These are phyloP conservation scores for Sakesphorus luctuosus DNA, from an alignment of 2,113 vertebrate species.

Conservation along the genomic window DNA sequence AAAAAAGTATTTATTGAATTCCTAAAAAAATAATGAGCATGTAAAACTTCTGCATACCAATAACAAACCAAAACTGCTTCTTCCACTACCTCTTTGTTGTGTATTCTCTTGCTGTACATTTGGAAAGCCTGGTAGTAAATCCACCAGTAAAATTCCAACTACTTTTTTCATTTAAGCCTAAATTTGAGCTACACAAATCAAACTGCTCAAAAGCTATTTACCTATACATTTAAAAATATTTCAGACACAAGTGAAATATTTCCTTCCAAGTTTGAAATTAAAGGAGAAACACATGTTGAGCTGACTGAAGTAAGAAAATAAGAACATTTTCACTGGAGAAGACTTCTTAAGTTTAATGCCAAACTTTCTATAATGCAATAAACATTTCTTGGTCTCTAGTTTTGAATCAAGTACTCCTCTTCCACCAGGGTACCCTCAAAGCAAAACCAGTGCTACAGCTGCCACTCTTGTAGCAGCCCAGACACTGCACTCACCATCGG, in stretches of 20 bases:
- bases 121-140: neutral
- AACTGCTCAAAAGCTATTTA: neutral
- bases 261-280: neutral
- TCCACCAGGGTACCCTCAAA: neutral
- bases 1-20: neutral
- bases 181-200: neutral
- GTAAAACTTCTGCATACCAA: neutral
- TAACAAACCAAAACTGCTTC: neutral
- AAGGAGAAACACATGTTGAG: neutral
- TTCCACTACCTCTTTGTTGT: neutral
- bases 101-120: neutral
- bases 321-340: neutral
- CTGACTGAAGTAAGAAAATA: neutral
- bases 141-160: neutral
- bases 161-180: neutral
- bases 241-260: neutral
- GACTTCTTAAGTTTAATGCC: neutral
- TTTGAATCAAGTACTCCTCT: neutral
- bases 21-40: neutral
- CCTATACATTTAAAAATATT: neutral
- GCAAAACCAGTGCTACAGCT: neutral
- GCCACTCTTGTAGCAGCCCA: neutral
- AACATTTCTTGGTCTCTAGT: neutral
- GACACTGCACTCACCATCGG: conserved; percentile 82
- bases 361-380: neutral